Evolutionary conservation across 2,888 invertebrate genomes (phyloP).

Genomic region (Gerris lacustris): DNA sequence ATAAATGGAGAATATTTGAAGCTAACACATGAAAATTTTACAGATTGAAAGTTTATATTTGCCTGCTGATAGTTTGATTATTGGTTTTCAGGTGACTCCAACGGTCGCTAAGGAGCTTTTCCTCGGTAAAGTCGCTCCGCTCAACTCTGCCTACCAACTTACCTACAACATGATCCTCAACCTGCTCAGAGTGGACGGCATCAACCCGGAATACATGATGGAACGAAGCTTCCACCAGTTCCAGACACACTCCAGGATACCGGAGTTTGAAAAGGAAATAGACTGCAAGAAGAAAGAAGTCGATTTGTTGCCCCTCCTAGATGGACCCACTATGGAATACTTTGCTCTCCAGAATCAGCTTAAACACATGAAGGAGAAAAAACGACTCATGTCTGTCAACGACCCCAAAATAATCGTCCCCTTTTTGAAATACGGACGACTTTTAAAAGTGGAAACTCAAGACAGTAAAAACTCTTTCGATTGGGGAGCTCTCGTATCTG

Average conservation of each 20-base stretch:
- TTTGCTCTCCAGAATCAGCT: background rate
- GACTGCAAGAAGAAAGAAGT: slow-evolving; percentile 11
- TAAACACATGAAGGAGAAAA: background rate
- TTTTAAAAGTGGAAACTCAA: slow-evolving; percentile 60
- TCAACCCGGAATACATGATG: slow-evolving; percentile 98
- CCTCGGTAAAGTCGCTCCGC: slow-evolving; percentile 86
- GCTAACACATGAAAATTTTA: too few relatives aligned
- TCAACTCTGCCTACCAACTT: slow-evolving; percentile 97
- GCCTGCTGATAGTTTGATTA: too few relatives aligned
- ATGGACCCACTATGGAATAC: slow-evolving; percentile 37
- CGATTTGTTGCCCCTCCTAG: slow-evolving; percentile 10
- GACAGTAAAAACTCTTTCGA: slow-evolving; percentile 60
- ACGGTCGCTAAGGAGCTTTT: slow-evolving; percentile 60
- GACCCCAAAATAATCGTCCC: slow-evolving; percentile 74
- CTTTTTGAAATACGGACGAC: slow-evolving; percentile 85
- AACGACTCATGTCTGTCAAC: slow-evolving; percentile 11
- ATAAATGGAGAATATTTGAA: too few relatives aligned
- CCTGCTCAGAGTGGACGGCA: slow-evolving; percentile 92
- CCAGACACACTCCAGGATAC: slow-evolving; percentile 93
- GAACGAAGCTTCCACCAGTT: slow-evolving; percentile 98
- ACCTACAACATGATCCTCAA: slow-evolving; percentile 99
- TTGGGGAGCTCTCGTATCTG: slow-evolving; percentile 88
- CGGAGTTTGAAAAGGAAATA: slow-evolving; percentile 45
- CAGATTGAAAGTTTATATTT: too few relatives aligned
- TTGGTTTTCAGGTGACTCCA: slow-evolving; percentile 39